Base-by-base conservation (phyloP, 2,113 vertebrate genomes). In the Fukomys damarensis region DNA sequence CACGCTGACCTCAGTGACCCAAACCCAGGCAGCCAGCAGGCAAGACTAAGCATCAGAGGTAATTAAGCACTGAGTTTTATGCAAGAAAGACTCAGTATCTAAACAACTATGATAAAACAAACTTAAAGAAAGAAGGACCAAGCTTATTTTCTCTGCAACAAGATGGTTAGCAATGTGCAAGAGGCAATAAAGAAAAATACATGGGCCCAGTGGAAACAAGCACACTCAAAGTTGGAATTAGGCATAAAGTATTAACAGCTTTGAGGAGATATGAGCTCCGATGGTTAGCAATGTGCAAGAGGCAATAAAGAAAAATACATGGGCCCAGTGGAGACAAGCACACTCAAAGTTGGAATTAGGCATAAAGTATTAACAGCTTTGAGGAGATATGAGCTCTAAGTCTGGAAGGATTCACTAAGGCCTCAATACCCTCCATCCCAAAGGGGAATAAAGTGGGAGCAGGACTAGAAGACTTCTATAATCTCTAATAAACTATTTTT, bases 361-460 rank as follows among this genome's bases (percentile, higher is more conserved):
- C 43, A 41, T 17, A 38, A 58, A 52, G 22, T n/a, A 83, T 19
- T 63, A 88, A 82, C 17, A 59, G 10, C 38, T 59, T 59, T 41
- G 38, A 24, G 65, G 22, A 56, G 46, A 10, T 88, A 10, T 76
- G 46, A 87, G 17, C 5, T 54, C 22, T 26, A 19, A 46, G 1
- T 86, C 46, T 43, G 11, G 66, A n/a, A 74, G 54, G 16, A 84
- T 72, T 59, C 30, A 20, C 26, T 14, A 30, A 46, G 63, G 1
- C 11, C 4, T 38, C 43, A 49, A 46, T 35, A 56, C 17, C 16
- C 28, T 58, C 59, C 12, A 46, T 17, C n/a, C 28, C 11, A 79
- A 68, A 20, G 16, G 20, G 6, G 32, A 2, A 5, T 2, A 7
- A 19, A 38, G 2, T 6, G 46, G 16, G 30, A 24, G 3, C 30